phyloP scores from a whole-genome alignment of 1,140 invertebrate species.

The Vanessa atalanta region DNA sequence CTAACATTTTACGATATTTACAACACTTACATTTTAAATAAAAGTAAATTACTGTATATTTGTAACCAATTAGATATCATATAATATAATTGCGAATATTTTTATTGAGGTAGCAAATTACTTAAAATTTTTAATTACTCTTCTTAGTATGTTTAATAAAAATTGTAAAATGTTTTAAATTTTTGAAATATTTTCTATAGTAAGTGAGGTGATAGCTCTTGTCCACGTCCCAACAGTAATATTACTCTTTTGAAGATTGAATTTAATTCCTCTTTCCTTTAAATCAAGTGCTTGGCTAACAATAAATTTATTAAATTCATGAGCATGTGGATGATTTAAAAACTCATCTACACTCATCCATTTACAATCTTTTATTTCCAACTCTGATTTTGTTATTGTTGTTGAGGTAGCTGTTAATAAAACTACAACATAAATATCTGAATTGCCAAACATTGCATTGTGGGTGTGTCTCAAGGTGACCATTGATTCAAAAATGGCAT shows the following conservation, averaged over 20 bases:
- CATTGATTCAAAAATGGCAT: constrained; percentile 88
- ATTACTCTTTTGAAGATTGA: constrained; percentile 69
- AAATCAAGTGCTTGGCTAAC: constrained; percentile 85
- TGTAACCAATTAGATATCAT: too few relatives aligned
- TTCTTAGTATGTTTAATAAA: neutral
- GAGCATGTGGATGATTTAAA: constrained; percentile 86
- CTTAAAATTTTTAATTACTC: neutral
- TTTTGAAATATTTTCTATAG: constrained; percentile 52
- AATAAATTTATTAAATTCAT: constrained; percentile 87
- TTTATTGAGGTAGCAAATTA: constrained; percentile 1
- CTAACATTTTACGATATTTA: too few relatives aligned
- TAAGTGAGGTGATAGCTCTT: constrained; percentile 58
- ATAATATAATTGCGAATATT: neutral
- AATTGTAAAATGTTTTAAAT: neutral
- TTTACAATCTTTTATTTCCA: constrained; percentile 88
- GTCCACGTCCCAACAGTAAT: constrained; percentile 49
- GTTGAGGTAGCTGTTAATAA: constrained; percentile 84
- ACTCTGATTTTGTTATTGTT: constrained; percentile 85
- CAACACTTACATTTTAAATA: neutral
- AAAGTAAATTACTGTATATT: neutral
- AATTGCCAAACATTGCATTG: constrained; percentile 86
- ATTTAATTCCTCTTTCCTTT: constrained; percentile 81
- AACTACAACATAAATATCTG: constrained; percentile 91
- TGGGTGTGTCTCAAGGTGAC: constrained; percentile 89
- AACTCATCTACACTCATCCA: constrained; percentile 94